These are phyloP conservation scores for Pseudomyrmex flavicornis DNA, from an alignment of 1,140 invertebrate genomes.

Conservation along the genomic window DNA sequence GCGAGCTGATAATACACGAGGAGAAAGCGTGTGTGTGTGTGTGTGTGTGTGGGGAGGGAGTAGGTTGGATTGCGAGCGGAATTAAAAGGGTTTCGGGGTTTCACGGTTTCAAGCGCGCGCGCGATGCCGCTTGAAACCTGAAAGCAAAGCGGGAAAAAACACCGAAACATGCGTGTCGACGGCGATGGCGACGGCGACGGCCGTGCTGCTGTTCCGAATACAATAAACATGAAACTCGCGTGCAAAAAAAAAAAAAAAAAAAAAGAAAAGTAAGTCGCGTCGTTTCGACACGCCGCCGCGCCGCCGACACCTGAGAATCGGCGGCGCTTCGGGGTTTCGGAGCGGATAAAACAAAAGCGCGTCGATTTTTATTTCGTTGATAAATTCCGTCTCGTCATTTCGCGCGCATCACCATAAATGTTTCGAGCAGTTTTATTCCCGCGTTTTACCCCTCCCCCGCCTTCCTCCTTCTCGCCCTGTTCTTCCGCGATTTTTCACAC, in stretches of 20 bases:
- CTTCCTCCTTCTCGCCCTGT: not conserved
- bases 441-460: not conserved
- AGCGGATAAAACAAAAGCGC: not conserved
- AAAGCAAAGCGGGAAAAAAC: not conserved
- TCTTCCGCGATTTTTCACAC: conserved; percentile 55
- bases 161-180: conserved; percentile 7
- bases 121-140: not conserved
- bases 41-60: not conserved
- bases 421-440: conserved; percentile 41
- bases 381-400: conserved; percentile 39
- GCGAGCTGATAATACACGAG: not conserved
- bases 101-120: not conserved
- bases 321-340: not conserved
- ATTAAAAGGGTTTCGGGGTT: conserved; percentile 58
- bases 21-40: not conserved
- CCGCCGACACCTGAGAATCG: not conserved
- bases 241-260: not conserved
- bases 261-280: conserved; percentile 15
- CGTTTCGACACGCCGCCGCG: not conserved
- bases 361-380: conserved; percentile 46
- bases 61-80: not conserved
- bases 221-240: conserved; percentile 1
- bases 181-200: not conserved
- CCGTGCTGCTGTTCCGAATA: not conserved
- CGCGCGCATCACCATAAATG: conserved; percentile 42